phyloP scores from a whole-genome alignment of 1,140 invertebrate genomes.

The Hypothenemus hampei region DNA sequence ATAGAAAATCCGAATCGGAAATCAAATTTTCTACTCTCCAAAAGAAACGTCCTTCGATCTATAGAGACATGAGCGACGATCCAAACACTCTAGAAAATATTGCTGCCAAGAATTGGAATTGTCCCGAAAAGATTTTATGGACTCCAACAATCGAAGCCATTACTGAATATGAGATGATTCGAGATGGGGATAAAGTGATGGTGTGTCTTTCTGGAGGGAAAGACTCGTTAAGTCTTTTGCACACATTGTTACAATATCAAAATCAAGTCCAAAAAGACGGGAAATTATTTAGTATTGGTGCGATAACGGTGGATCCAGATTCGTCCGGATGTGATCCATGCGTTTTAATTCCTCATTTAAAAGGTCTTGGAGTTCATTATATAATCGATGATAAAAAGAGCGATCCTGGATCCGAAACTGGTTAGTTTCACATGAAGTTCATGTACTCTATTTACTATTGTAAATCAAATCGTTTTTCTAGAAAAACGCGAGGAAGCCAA shows the following conservation, averaged over 20 bases:
- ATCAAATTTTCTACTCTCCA: constrained; percentile 36
- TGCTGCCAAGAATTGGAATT: constrained; percentile 57
- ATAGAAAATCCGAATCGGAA: constrained; percentile 32
- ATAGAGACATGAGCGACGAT: constrained; percentile 30
- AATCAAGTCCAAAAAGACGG: constrained; percentile 70
- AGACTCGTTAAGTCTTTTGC: constrained; percentile 75
- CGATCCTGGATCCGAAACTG: constrained; percentile 30
- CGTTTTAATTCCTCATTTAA: constrained; percentile 63
- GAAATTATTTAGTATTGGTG: constrained; percentile 70
- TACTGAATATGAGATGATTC: constrained; percentile 80
- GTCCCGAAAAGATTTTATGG: constrained; percentile 75
- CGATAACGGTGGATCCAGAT: constrained; percentile 66
- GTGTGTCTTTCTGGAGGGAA: constrained; percentile 81
- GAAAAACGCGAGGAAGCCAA: constrained; percentile 33
- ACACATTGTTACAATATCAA: constrained; percentile 80
- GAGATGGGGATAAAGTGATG: constrained; percentile 74
- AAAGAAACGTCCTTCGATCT: constrained; percentile 31
- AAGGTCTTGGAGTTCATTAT: constrained; percentile 62
- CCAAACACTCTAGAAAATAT: constrained; percentile 21
- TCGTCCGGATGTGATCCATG: constrained; percentile 61
- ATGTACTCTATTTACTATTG: not conserved
- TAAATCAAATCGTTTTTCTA: constrained; percentile 25
- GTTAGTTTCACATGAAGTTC: constrained; percentile 15
- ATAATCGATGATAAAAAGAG: constrained; percentile 59
- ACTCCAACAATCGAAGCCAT: constrained; percentile 75